Conservation (phyloP, 2,888 invertebrate species). For the Hanleya hanleyi region DNA sequence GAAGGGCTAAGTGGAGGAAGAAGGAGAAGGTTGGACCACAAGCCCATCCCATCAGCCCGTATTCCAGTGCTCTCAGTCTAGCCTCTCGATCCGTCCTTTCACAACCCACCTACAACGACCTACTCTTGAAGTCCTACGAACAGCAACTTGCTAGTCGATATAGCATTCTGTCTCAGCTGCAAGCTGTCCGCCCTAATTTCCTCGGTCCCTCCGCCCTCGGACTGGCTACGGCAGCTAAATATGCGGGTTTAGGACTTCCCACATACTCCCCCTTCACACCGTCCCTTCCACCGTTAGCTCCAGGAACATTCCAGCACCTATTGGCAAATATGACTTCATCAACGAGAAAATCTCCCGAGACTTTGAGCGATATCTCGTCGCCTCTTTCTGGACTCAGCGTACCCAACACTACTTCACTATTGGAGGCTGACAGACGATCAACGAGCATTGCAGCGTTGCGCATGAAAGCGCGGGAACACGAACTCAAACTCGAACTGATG, state of each 20-base stretch:
- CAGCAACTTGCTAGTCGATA: constrained; percentile 51
- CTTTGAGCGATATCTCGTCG: constrained; percentile 27
- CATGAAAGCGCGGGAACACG: constrained; percentile 58
- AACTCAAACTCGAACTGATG: constrained; percentile 46
- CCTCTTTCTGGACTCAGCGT: neutral
- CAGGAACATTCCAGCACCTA: constrained; percentile 63
- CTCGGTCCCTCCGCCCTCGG: neutral
- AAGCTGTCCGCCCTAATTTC: neutral
- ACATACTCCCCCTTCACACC: constrained; percentile 30
- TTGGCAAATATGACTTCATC: constrained; percentile 61
- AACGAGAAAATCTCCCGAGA: constrained; percentile 33
- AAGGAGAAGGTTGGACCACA: constrained; percentile 84
- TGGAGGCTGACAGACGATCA: constrained; percentile 43
- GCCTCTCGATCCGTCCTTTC: constrained; percentile 13
- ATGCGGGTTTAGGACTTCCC: constrained; percentile 26
- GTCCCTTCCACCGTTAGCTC: constrained; percentile 39
- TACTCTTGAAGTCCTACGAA: constrained; percentile 66
- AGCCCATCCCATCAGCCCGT: constrained; percentile 59
- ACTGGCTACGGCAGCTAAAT: neutral
- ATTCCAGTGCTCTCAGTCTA: constrained; percentile 29
- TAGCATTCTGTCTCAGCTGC: constrained; percentile 24
- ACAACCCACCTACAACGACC: constrained; percentile 55
- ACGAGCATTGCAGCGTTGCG: constrained; percentile 59
- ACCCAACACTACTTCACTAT: neutral
- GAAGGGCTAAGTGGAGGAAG: constrained; percentile 99